Evolutionary conservation across 1,140 invertebrate species (phyloP), one percentile per base, ranked within the genome.

Genomic region (Meloidogyne floridensis): DNA sequence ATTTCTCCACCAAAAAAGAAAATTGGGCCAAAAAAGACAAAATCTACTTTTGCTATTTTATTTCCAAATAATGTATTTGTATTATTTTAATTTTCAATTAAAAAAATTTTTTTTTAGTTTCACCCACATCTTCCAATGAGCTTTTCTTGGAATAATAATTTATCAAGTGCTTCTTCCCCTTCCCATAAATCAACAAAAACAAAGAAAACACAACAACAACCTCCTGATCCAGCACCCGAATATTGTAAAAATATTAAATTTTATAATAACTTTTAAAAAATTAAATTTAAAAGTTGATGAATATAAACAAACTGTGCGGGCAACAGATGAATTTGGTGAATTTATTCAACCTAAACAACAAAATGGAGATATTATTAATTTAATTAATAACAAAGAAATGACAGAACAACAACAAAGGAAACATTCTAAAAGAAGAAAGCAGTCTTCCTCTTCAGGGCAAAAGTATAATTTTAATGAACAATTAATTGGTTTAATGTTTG

Each of bases 1-100:
- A 79, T 79, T 43, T 79, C 77, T 2, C 77, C 77, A 69, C 65
- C 77, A 53, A 79, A 79, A 69, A 69, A 72, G 65, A 65, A 43
- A 15, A 71, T 79, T 69, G 77, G 77, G 43, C 56, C 54, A 42
- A 79, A 79, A 47, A 69, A 72, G 10, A 79, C 77, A 32, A 72
- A 79, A 79, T 79, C 77, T 2, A 72, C 77, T 51, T 79, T 79
- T 53, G 6, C 77, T 53, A 72, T 72, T 32, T 43, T 79, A 11
- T 79, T 72, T 72, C 77, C 18, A 54, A 43, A 9, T 42, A 15
- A n/a, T 47, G 56, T 75, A 54, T 75, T 47, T n/a, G 32, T 42
- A 32, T 75, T 20, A 75, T 9, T 7, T 18, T 6, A 53, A 54
- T n/a, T 75, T 32, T 32, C 2, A 18, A 18, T 42, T 20, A 9